Evolutionary conservation across 2,888 invertebrate genomes (phyloP), one percentile per base, ranked within the genome.

Genomic region (Ypsolopha sequella): DNA sequence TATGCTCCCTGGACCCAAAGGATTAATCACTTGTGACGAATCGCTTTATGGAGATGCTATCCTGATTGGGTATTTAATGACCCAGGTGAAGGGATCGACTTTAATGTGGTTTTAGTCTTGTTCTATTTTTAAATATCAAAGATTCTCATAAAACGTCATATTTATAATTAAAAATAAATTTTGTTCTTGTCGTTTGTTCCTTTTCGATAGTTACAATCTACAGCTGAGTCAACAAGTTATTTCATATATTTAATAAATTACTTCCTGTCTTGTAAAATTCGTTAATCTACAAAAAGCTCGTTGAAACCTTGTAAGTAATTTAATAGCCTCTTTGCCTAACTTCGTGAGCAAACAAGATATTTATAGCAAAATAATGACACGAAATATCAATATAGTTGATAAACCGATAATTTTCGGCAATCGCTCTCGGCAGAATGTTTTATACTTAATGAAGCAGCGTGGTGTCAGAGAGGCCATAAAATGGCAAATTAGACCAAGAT

Each of bases 21-120:
- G 59, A 61, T 65, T 76, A 79, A 84, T 82, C 78, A 76, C 73
- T 75, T 69, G 79, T 76, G 72, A 73, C 82, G 71, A 82, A 81
- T 81, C 61, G 58, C 53, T 47, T 57, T 59, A 80, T 75, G 61
- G 71, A 51, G 61, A 75, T 72, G 73, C 68, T 64, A 59, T 67
- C 74, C 76, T 76, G 77, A 80, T 80, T 80, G 76, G 78, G 66
- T 66, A 58, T 62, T 24, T 74, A 69, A 74, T 73, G 68, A 70
- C 39, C 39, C 39, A 39, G 2, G 39, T n/a, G 10, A n/a, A 9
- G 39, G 11, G 39, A 39, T 9, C 39, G 10, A 24, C 2, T 24
- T 24, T 24, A 24, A 24, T 24, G 24, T 24, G 24, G 24, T 24
- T 24, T 24, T 3, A 24, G 2, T 24, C 24, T 24, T 24, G 24